These are phyloP conservation scores for Tragelaphus strepsiceros DNA, from an alignment of 2,113 vertebrate species.

Conservation along the genomic window DNA sequence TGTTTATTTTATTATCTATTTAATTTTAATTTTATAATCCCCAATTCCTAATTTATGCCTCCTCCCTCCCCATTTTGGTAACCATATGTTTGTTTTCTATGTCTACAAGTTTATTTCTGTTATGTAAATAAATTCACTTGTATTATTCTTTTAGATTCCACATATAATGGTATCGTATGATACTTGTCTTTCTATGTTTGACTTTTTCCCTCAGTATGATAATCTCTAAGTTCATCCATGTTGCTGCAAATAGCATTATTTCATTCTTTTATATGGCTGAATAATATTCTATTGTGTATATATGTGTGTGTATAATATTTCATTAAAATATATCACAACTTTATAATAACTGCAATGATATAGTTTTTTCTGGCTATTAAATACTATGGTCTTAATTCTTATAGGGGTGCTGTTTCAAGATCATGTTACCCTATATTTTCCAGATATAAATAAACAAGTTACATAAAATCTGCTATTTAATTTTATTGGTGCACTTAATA, in stretches of 20 bases:
- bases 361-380: constrained; percentile 23
- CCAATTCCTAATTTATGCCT: not conserved
- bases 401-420: constrained; percentile 4
- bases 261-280: not conserved
- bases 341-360: not conserved
- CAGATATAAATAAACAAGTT: not conserved
- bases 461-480: not conserved
- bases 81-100: not conserved
- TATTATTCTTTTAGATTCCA: not conserved
- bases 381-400: not conserved
- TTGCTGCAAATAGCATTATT: not conserved
- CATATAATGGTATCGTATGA: not conserved
- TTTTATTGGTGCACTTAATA: not conserved
- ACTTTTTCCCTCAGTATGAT: not conserved
- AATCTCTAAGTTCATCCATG: not conserved
- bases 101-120: not conserved
- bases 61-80: not conserved
- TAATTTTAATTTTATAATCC: not conserved
- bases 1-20: not conserved
- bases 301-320: not conserved
- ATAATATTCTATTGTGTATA: not conserved
- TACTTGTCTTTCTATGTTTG: not conserved
- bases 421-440: not conserved
- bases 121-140: not conserved
- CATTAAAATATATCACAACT: not conserved